phyloP scores from a whole-genome alignment of 2,888 invertebrate species.

The Athripsodes cinereus region DNA sequence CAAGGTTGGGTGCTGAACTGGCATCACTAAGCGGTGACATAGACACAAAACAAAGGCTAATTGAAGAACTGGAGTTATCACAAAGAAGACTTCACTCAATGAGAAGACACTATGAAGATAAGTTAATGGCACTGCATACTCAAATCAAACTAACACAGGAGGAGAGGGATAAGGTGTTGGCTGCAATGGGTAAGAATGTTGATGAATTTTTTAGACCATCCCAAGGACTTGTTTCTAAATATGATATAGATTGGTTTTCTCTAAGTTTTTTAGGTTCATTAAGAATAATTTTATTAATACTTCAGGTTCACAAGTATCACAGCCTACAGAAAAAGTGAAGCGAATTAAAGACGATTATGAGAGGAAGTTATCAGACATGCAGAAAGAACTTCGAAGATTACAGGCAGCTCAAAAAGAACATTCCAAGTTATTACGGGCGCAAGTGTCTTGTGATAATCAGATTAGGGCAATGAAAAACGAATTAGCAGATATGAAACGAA shows the following conservation, averaged over 20 bases:
- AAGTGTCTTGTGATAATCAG: slow-evolving; percentile 70
- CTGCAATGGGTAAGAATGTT: slow-evolving; percentile 36
- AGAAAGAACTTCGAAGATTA: slow-evolving; percentile 76
- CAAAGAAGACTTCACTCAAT: slow-evolving; percentile 80
- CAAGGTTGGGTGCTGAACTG: slow-evolving; percentile 71
- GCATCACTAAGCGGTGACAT: slow-evolving; percentile 90
- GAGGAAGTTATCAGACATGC: slow-evolving; percentile 74
- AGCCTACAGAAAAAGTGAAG: slow-evolving; percentile 65
- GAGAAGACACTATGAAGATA: slow-evolving; percentile 88
- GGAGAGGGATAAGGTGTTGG: slow-evolving; percentile 84
- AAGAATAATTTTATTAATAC: background rate
- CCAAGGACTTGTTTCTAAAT: background rate
- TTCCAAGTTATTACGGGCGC: slow-evolving; percentile 73
- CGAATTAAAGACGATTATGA: slow-evolving; percentile 88
- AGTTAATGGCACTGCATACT: slow-evolving; percentile 74
- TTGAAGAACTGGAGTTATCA: slow-evolving; percentile 87
- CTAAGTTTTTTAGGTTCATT: too few relatives aligned
- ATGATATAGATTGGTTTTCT: too few relatives aligned
- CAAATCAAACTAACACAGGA: slow-evolving; percentile 84
- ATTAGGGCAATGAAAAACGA: slow-evolving; percentile 66
- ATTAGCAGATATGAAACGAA: slow-evolving; percentile 73
- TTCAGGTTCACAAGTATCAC: slow-evolving; percentile 41
- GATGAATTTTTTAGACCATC: too few relatives aligned
- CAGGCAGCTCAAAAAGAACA: slow-evolving; percentile 88
- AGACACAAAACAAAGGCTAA: slow-evolving; percentile 87